These are phyloP conservation scores for Parapsyche elsis DNA, from an alignment of 1,140 invertebrate genomes.

Conservation along the genomic window DNA sequence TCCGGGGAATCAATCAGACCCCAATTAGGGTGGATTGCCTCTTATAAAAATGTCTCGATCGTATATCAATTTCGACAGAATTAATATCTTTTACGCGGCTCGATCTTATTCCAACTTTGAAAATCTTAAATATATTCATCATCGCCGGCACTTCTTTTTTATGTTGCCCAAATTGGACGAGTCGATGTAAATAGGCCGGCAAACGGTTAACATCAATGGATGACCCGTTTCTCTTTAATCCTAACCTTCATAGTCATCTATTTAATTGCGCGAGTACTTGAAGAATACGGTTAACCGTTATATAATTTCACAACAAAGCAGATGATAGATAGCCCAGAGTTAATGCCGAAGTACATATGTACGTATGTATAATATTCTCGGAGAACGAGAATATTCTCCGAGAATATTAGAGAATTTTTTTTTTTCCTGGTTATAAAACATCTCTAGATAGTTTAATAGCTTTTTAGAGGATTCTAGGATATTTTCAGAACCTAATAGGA, in stretches of 20 bases:
- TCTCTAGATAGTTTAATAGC: too few relatives aligned
- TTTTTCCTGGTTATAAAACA: too few relatives aligned
- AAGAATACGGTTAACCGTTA: too few relatives aligned
- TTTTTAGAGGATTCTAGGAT: too few relatives aligned
- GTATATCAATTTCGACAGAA: slow-evolving; percentile 27
- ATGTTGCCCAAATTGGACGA: neutral
- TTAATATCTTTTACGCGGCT: neutral
- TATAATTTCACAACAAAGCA: too few relatives aligned
- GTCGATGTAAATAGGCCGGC: neutral
- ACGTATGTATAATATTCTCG: too few relatives aligned
- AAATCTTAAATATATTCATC: neutral
- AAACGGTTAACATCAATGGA: neutral
- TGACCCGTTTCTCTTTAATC: neutral
- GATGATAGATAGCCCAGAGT: too few relatives aligned
- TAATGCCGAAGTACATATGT: too few relatives aligned
- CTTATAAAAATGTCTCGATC: slow-evolving; percentile 20
- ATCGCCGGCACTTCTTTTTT: neutral
- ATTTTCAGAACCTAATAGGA: too few relatives aligned
- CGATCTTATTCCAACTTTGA: neutral
- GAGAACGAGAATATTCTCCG: too few relatives aligned
- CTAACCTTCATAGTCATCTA: neutral
- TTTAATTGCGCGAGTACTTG: too few relatives aligned
- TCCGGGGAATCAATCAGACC: slow-evolving; percentile 20
- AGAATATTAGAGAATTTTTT: too few relatives aligned
- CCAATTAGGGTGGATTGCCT: slow-evolving; percentile 15